Conservation (phyloP, 2,797 vertebrate species). For the Labroides dimidiatus region DNA sequence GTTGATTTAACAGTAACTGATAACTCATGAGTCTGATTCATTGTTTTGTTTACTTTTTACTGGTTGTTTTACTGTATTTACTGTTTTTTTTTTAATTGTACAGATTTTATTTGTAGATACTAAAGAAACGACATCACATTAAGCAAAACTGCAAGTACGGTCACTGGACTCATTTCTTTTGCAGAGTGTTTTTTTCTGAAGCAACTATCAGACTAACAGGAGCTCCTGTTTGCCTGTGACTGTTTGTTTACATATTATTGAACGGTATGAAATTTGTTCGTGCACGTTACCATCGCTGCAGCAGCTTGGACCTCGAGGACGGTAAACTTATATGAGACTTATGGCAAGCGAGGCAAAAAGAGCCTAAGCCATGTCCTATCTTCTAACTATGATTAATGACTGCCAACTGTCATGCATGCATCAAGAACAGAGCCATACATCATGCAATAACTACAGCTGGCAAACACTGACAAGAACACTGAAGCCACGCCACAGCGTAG, state of each 20-base stretch:
- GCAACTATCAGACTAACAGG: not conserved
- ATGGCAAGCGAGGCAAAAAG: conserved; percentile 26
- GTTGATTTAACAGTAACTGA: too few relatives aligned
- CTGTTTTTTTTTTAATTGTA: too few relatives aligned
- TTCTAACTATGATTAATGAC: conserved; percentile 83
- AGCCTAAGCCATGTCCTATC: conserved; percentile 70
- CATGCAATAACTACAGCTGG: conserved; percentile 81
- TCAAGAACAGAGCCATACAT: conserved; percentile 78
- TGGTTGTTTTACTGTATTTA: too few relatives aligned
- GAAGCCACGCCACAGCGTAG: conserved; percentile 56
- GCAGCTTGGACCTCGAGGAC: conserved; percentile 28
- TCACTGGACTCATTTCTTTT: too few relatives aligned
- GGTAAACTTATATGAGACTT: conserved; percentile 52
- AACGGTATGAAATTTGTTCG: conserved; percentile 51
- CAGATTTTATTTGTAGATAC: too few relatives aligned
- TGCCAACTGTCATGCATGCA: conserved; percentile 78
- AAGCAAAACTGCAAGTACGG: too few relatives aligned
- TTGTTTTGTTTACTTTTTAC: too few relatives aligned
- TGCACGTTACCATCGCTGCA: conserved; percentile 27
- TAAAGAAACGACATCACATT: too few relatives aligned
- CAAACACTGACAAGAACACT: conserved; percentile 77
- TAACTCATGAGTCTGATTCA: too few relatives aligned
- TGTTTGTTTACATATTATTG: conserved; percentile 21
- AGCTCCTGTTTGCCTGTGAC: not conserved
- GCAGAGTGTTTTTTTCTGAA: too few relatives aligned